Evolutionary conservation across 1,140 invertebrate species (phyloP).

Genomic region (Drosophila burlai): DNA sequence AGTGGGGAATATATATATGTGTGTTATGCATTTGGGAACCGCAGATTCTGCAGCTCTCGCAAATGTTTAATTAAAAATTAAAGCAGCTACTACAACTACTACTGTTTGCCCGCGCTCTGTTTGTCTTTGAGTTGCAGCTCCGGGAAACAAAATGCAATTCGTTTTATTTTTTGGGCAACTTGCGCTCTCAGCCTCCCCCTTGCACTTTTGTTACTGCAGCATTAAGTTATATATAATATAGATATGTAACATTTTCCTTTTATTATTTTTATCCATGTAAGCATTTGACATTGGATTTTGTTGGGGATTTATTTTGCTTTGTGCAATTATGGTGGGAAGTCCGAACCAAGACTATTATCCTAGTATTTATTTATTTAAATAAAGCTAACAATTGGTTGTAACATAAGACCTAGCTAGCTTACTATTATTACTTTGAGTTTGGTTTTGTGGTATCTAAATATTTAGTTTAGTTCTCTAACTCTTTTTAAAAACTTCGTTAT

Average conservation of each 20-base stretch:
- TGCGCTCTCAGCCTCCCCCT: not conserved
- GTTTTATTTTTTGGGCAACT: slow-evolving; percentile 19
- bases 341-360: no score
- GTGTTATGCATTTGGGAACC: slow-evolving; percentile 41
- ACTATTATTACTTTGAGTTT: no score
- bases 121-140: slow-evolving; percentile 40
- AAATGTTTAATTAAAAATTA: slow-evolving; percentile 79
- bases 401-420: no score
- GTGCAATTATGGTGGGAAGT: not conserved
- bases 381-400: no score
- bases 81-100: slow-evolving; percentile 56
- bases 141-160: slow-evolving; percentile 50
- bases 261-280: slow-evolving; percentile 20
- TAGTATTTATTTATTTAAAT: no score
- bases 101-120: slow-evolving; percentile 48
- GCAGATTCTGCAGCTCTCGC: slow-evolving; percentile 47
- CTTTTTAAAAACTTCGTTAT: no score
- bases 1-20: not conserved
- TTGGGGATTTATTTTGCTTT: not conserved
- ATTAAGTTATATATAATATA: slow-evolving; percentile 5
- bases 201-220: slow-evolving; percentile 29
- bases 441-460: no score
- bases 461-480: no score
- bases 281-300: slow-evolving; percentile 13
- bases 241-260: slow-evolving; percentile 6